Evolutionary conservation across 1,140 invertebrate species (phyloP), one percentile per base, ranked within the genome.

Genomic region (Eueides isabella): DNA sequence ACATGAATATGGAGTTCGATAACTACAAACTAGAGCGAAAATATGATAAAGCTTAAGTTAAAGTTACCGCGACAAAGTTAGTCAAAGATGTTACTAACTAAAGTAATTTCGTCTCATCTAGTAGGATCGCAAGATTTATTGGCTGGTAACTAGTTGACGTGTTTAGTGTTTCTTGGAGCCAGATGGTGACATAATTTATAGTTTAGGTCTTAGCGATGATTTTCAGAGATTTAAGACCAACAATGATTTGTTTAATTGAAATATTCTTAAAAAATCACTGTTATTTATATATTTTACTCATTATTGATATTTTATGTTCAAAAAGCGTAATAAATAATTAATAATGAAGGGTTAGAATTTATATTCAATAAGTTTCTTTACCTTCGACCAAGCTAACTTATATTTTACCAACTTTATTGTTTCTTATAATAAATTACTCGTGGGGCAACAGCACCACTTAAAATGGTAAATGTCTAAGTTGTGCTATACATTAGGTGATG

Each of bases 11-110:
- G 48, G 26, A 55, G 48, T 26, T 55, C 19, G 48, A 55, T 23
- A 55, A 55, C 48, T 23, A 55, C 48, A 55, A 19, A 23, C 26
- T 72, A 72, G 33, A 55, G 29, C 71, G 65, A 66, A 65, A 61
- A 29, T 72, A 72, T 72, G 44, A 72, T 72, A 48, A 70, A 70
- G 68, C 63, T 35, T 66, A 41, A 28, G 63, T 38, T 55, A 55
- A 48, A 48, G 71, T 72, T 72, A 31, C 64, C 64, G 63, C 63
- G 71, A 74, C 72, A 64, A 77, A 70, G 78, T 71, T 80, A 80
- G 73, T 80, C 74, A 86, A 82, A 83, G 78, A 86, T 55, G 81
- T 86, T 83, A 84, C 78, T 77, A 80, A 78, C 75, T 87, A 85
- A 85, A 80, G 81, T 82, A 84, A 84, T 83, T 82, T 81, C 55